Conservation (phyloP, 2,113 vertebrate genomes). For the Ceyx melanurus region DNA sequence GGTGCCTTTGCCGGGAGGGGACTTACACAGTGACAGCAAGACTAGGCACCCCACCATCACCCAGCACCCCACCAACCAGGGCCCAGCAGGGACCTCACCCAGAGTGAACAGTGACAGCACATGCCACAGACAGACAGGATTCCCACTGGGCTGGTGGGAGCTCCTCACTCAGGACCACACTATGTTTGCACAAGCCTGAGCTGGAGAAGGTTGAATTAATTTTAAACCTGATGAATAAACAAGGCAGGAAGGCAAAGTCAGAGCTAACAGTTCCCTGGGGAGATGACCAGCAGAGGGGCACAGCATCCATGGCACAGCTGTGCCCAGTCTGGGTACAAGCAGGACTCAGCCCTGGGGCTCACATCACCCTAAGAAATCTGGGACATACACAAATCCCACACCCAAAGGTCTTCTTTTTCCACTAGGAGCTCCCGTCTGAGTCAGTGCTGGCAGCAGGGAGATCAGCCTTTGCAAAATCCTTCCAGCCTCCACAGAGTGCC, state of each 20-base stretch:
- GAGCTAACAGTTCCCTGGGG: neutral
- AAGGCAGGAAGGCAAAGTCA: conserved; percentile 16
- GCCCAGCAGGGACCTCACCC: neutral
- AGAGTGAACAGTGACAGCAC: accelerated
- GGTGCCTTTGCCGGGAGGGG: neutral
- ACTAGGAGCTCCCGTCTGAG: conserved; percentile 37
- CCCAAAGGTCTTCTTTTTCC: neutral
- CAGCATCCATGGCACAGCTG: accelerated
- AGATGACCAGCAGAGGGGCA: neutral
- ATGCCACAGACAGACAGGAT: neutral
- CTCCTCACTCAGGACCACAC: neutral
- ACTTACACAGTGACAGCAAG: accelerated
- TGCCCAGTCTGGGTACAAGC: neutral
- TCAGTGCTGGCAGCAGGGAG: conserved; percentile 21
- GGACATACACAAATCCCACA: neutral
- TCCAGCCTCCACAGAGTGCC: neutral
- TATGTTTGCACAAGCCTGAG: conserved; percentile 17
- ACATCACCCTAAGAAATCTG: neutral
- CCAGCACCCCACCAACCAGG: accelerated
- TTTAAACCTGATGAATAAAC: conserved; percentile 68
- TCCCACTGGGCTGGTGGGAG: neutral
- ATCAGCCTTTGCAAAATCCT: neutral
- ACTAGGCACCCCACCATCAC: accelerated
- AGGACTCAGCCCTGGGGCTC: neutral
- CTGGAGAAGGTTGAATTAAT: conserved; percentile 49